Evolutionary conservation across 2,888 invertebrate genomes (phyloP).

Genomic region (Bembecia ichneumoniformis): DNA sequence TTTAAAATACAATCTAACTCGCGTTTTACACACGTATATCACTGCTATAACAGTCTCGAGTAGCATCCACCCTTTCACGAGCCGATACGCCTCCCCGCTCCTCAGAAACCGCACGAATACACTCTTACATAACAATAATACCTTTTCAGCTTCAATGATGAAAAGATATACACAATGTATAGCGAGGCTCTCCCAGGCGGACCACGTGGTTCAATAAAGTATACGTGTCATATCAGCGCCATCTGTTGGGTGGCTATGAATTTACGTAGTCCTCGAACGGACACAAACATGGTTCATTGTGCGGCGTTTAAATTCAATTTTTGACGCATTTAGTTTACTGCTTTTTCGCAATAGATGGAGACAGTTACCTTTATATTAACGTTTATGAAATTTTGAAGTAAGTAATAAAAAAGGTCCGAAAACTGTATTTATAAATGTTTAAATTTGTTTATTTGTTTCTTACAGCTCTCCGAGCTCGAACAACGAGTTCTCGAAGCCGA

Average conservation of each 20-base stretch:
- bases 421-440: not conserved
- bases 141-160: slow-evolving; percentile 47
- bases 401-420: too few species aligned
- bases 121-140: slow-evolving; percentile 69
- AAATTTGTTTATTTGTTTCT: slow-evolving; percentile 38
- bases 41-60: slow-evolving; percentile 49
- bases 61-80: slow-evolving; percentile 52
- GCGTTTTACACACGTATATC: slow-evolving; percentile 48
- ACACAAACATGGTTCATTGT: slow-evolving; percentile 10
- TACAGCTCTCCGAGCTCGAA: slow-evolving; percentile 94
- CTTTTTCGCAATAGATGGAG: slow-evolving; percentile 38
- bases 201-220: slow-evolving; percentile 66
- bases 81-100: slow-evolving; percentile 42
- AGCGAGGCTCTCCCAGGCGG: slow-evolving; percentile 17
- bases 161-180: slow-evolving; percentile 21
- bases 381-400: not conserved
- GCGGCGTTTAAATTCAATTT: not conserved
- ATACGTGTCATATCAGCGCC: slow-evolving; percentile 34
- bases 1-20: slow-evolving; percentile 47
- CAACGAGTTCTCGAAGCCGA: slow-evolving; percentile 94
- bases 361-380: not conserved
- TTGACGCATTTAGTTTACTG: not conserved
- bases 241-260: slow-evolving; percentile 49
- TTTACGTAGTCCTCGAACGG: slow-evolving; percentile 15
- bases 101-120: slow-evolving; percentile 61